A percentile compares a stretch with the other conserved stretches of the same genome.
Evolutionary conservation across 2,888 invertebrate species (phyloP).

Genomic region (Megastigmus dorsalis): DNA sequence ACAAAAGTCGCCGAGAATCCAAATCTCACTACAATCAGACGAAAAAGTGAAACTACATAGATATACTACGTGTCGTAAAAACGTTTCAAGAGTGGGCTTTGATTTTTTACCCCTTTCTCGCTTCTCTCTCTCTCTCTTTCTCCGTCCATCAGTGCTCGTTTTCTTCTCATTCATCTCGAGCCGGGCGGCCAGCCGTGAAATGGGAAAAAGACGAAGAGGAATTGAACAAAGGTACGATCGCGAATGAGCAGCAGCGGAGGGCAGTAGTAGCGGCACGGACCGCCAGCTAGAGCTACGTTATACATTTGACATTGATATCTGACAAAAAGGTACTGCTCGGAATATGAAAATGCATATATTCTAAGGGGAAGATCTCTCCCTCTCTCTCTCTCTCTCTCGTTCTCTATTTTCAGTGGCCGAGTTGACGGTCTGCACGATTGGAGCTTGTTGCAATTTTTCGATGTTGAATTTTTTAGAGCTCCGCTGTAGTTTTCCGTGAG

Average conservation of each 20-base stretch:
- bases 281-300: conserved; percentile 8
- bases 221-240: conserved; percentile 32
- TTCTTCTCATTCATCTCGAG: conserved; percentile 45
- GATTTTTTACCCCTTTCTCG: conserved; percentile 13
- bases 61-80: neutral
- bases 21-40: neutral
- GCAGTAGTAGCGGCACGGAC: too few species aligned
- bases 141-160: conserved; percentile 41
- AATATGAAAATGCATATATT: conserved; percentile 43
- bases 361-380: neutral
- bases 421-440: conserved; percentile 13
- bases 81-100: conserved; percentile 7
- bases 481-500: neutral
- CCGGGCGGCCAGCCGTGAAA: conserved; percentile 23
- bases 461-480: conserved; percentile 35
- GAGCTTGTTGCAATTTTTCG: conserved; percentile 33
- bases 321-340: conserved; percentile 2
- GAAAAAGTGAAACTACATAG: neutral
- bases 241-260: neutral
- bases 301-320: conserved; percentile 40
- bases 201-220: conserved; percentile 24
- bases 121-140: neutral
- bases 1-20: too few species aligned
- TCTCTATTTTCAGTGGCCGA: neutral
- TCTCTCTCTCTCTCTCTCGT: neutral